A percentile compares a stretch with the other conserved stretches of the same genome.
Evolutionary conservation across 2,113 vertebrate genomes (phyloP).

Genomic region (Esox niger): DNA sequence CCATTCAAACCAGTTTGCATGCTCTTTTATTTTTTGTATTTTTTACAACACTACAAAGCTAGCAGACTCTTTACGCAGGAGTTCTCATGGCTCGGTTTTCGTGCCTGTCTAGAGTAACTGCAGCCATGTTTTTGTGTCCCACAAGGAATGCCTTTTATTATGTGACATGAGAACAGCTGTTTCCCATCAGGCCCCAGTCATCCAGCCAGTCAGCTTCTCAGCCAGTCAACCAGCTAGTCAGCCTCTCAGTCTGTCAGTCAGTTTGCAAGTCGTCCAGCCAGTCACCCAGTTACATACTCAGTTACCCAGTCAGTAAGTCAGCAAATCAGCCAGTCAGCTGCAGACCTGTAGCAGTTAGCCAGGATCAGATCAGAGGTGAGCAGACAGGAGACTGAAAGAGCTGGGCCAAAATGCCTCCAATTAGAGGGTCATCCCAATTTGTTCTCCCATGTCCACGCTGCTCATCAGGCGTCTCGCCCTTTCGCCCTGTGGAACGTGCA

Average conservation of each 20-base stretch:
- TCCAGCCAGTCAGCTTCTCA: slow-evolving; percentile 38
- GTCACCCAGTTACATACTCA: too few relatives aligned
- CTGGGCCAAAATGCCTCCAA: slow-evolving; percentile 55
- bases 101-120: slow-evolving; percentile 64
- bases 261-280: too few relatives aligned
- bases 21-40: slow-evolving; percentile 36
- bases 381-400: slow-evolving; percentile 31
- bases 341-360: slow-evolving; percentile 35
- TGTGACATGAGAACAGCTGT: slow-evolving; percentile 69
- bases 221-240: slow-evolving; percentile 41
- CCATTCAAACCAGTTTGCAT: slow-evolving; percentile 41
- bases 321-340: slow-evolving; percentile 37
- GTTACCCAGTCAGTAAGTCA: slow-evolving; percentile 50
- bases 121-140: slow-evolving; percentile 56
- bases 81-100: slow-evolving; percentile 46
- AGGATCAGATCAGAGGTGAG: slow-evolving; percentile 37
- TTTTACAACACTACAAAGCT: slow-evolving; percentile 9
- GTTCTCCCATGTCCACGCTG: slow-evolving; percentile 50
- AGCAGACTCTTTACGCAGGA: slow-evolving; percentile 22
- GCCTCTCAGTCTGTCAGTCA: too few relatives aligned
- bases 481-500: slow-evolving; percentile 32
- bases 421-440: slow-evolving; percentile 71
- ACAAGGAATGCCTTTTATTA: slow-evolving; percentile 63
- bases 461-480: slow-evolving; percentile 43
- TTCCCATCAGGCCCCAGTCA: slow-evolving; percentile 68